Evolutionary conservation across 2,797 vertebrate species (phyloP).

Genomic region (Gephyroberyx darwinii): DNA sequence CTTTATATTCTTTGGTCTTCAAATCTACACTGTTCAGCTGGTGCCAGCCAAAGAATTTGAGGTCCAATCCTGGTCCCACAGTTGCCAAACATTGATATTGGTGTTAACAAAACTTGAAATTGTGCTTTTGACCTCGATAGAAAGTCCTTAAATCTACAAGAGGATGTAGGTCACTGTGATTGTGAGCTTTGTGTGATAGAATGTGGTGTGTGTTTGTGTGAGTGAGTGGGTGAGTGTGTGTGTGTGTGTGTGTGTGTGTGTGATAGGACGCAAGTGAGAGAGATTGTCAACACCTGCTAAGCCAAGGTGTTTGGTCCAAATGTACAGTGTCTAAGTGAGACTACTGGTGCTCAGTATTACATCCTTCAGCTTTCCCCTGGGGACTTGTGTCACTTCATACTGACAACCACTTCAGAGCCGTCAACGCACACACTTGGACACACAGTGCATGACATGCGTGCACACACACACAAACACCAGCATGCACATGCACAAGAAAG

Average conservation of each 20-base stretch:
- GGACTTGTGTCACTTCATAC: conserved; percentile 77
- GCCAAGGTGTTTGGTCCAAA: conserved; percentile 49
- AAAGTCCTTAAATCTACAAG: background rate
- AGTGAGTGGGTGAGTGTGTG: conserved; percentile 5
- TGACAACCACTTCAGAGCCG: conserved; percentile 76
- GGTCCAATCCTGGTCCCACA: background rate
- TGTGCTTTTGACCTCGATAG: background rate
- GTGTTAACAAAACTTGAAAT: too few species aligned
- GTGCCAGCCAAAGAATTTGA: background rate
- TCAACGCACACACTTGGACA: conserved; percentile 71
- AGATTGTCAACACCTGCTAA: conserved; percentile 29
- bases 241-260: conserved; percentile 11
- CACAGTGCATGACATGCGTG: conserved; percentile 67
- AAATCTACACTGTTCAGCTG: too few species aligned
- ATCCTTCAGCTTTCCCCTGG: conserved; percentile 65
- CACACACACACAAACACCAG: conserved; percentile 40
- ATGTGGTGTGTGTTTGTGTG: conserved; percentile 14
- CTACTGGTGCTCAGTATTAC: conserved; percentile 67
- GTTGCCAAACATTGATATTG: background rate
- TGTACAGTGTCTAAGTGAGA: conserved; percentile 54
- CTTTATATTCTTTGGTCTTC: background rate
- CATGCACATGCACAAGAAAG: background rate
- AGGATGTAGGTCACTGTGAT: background rate
- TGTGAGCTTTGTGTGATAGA: too few species aligned
- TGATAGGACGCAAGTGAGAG: background rate